Conservation (phyloP, 2,797 vertebrate species). For the Orestias chungarensis region DNA sequence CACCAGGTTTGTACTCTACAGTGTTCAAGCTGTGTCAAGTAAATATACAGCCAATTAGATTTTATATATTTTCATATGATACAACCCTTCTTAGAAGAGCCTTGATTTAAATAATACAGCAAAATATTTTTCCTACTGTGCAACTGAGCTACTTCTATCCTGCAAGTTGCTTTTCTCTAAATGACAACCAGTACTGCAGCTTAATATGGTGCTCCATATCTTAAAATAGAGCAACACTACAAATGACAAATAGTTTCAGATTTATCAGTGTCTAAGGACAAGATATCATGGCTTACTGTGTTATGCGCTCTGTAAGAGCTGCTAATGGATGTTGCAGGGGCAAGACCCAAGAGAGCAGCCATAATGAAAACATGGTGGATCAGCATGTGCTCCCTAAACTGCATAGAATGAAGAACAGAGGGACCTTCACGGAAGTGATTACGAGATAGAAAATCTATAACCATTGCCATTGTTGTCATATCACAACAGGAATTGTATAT, state of each 20-base stretch:
- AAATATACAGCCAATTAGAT: neutral
- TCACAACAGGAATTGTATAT: neutral
- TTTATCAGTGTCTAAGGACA: constrained; percentile 39
- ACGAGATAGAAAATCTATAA: no score
- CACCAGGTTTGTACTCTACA: neutral
- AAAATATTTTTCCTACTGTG: neutral
- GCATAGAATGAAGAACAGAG: constrained; percentile 41
- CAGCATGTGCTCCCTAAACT: constrained; percentile 53
- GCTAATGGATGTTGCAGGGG: constrained; percentile 67
- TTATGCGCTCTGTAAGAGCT: constrained; percentile 47
- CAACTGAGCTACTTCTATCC: neutral
- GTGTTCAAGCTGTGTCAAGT: neutral
- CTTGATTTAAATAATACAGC: neutral
- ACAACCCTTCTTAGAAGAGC: neutral
- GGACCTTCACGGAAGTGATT: constrained; percentile 22
- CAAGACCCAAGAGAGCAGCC: constrained; percentile 48
- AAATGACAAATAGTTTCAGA: constrained; percentile 39
- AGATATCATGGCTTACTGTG: constrained; percentile 41
- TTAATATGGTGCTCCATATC: constrained; percentile 20
- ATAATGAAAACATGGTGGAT: constrained; percentile 62
- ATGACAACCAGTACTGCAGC: neutral
- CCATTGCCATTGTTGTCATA: no score
- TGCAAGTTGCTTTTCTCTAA: neutral
- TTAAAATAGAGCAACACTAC: constrained; percentile 12
- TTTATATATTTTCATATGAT: neutral